Conservation (phyloP, 2,113 vertebrate species). For the Myotis davidii region DNA sequence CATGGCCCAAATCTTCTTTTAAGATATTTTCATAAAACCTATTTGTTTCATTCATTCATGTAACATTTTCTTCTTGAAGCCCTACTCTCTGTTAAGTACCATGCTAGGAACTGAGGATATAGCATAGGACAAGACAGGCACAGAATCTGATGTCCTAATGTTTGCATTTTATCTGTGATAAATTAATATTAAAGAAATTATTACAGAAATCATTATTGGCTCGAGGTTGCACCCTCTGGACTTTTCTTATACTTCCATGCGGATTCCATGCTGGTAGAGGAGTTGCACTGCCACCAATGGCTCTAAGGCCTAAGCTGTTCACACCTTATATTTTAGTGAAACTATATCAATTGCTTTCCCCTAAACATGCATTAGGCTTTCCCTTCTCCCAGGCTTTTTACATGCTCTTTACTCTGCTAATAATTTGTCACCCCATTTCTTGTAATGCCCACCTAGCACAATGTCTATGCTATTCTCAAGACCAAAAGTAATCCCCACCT, state of each 20-base stretch:
- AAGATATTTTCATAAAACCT: conserved; percentile 8
- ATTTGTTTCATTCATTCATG: conserved; percentile 3
- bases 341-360: background rate
- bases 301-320: background rate
- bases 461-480: background rate
- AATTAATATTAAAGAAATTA: background rate
- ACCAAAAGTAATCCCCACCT: background rate
- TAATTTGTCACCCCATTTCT: background rate
- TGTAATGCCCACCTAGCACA: background rate
- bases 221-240: background rate
- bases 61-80: background rate
- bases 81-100: background rate
- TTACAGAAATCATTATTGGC: background rate
- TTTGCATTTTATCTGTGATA: background rate
- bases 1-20: background rate
- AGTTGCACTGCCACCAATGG: background rate
- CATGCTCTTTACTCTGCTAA: background rate
- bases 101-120: background rate
- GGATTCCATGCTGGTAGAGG: background rate
- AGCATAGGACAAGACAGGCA: background rate
- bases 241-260: background rate
- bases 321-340: background rate
- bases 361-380: conserved; percentile 3
- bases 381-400: background rate
- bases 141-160: background rate